Percentiles rank a stretch among this genome's conserved stretches.
Conservation (phyloP, 2,888 invertebrate genomes). For the Mythimna lalbum region DNA sequence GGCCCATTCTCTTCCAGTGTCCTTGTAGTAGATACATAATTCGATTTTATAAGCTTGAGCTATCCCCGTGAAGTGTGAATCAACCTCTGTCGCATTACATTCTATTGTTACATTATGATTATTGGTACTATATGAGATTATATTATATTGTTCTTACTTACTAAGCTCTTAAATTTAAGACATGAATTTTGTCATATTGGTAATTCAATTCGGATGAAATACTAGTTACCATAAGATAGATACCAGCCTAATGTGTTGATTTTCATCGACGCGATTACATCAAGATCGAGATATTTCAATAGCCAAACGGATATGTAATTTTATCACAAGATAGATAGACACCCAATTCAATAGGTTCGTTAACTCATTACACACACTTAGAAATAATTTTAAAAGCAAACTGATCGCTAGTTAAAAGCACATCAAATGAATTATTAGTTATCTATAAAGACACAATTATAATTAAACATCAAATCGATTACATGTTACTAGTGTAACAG, state of each 20-base stretch:
- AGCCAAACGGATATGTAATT: slow-evolving; percentile 67
- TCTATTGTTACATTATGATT: slow-evolving; percentile 33
- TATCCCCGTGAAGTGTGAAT: slow-evolving; percentile 38
- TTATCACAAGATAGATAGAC: slow-evolving; percentile 65
- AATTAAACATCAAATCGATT: slow-evolving; percentile 20
- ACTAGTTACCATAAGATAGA: slow-evolving; percentile 28
- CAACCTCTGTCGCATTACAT: slow-evolving; percentile 45
- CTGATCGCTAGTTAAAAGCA: background rate
- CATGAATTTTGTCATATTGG: slow-evolving; percentile 30
- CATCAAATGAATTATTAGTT: slow-evolving; percentile 5
- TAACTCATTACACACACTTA: slow-evolving; percentile 26
- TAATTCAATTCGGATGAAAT: slow-evolving; percentile 58
- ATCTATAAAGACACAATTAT: slow-evolving; percentile 9
- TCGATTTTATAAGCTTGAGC: background rate
- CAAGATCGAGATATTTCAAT: slow-evolving; percentile 41
- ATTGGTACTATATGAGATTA: slow-evolving; percentile 24
- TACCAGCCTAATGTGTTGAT: slow-evolving; percentile 18
- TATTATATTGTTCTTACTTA: slow-evolving; percentile 28
- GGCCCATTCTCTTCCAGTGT: background rate
- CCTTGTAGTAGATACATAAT: background rate
- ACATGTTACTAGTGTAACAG: slow-evolving; percentile 24
- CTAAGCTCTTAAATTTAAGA: slow-evolving; percentile 40
- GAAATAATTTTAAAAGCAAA: slow-evolving; percentile 16
- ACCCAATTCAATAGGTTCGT: slow-evolving; percentile 36
- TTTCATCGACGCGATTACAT: slow-evolving; percentile 14